phyloP scores from a whole-genome alignment of 2,113 vertebrate genomes.

The Corythoichthys haematopterus region DNA sequence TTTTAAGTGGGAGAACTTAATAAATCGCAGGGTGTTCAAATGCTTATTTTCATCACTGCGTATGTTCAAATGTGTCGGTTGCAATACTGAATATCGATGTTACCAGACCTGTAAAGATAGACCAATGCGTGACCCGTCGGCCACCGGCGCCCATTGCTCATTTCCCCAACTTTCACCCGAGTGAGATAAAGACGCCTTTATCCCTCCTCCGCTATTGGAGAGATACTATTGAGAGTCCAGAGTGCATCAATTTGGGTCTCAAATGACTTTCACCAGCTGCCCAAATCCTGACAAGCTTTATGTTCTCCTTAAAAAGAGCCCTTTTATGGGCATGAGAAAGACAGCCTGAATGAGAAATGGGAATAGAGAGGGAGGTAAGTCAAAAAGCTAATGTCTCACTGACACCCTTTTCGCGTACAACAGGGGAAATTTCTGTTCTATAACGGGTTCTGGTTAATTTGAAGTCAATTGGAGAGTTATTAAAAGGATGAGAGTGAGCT shows the following conservation, averaged over 20 bases:
- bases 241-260: constrained; percentile 64
- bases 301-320: constrained; percentile 60
- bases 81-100: neutral
- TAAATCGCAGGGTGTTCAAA: too few species aligned
- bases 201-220: constrained; percentile 44
- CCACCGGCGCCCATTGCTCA: constrained; percentile 28
- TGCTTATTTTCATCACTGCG: too few species aligned
- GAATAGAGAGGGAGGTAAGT: constrained; percentile 41
- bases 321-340: constrained; percentile 66
- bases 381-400: constrained; percentile 65
- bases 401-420: constrained; percentile 70
- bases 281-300: constrained; percentile 70
- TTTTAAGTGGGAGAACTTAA: too few species aligned
- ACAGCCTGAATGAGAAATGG: constrained; percentile 48
- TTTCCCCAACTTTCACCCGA: constrained; percentile 44
- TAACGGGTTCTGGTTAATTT: constrained; percentile 75
- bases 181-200: constrained; percentile 62
- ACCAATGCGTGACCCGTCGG: neutral
- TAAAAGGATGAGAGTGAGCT: constrained; percentile 69
- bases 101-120: neutral
- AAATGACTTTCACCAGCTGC: constrained; percentile 70
- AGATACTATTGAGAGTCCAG: constrained; percentile 62
- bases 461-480: constrained; percentile 78
- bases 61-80: neutral
- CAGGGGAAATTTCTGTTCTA: constrained; percentile 72